Percentiles rank a stretch among this genome's conserved stretches.
These are phyloP conservation scores for Piscicola geometra DNA, from an alignment of 2,888 invertebrate species.

Conservation along the genomic window DNA sequence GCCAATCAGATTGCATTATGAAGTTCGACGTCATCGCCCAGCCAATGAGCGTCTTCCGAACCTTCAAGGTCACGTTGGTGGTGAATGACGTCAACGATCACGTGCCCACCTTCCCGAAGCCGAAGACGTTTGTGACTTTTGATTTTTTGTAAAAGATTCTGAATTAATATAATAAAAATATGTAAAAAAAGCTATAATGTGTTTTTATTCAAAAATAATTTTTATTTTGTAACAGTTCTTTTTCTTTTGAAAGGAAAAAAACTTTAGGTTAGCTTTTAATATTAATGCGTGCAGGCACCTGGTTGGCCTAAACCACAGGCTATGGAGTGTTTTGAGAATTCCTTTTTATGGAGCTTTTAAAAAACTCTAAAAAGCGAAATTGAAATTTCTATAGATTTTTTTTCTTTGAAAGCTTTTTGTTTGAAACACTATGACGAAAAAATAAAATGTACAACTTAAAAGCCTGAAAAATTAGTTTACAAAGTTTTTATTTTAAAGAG, in stretches of 20 bases:
- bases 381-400: too few relatives aligned
- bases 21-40: constrained; percentile 35
- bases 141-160: too few relatives aligned
- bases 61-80: constrained; percentile 28
- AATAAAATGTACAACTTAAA: neutral
- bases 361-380: neutral
- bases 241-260: neutral
- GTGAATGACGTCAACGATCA: constrained; percentile 36
- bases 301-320: too few relatives aligned
- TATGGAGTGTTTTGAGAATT: too few relatives aligned
- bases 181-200: neutral
- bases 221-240: neutral
- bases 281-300: too few relatives aligned
- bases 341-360: neutral
- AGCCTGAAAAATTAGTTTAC: neutral
- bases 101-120: constrained; percentile 24
- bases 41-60: constrained; percentile 21
- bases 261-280: too few relatives aligned
- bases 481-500: neutral
- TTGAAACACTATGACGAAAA: too few relatives aligned
- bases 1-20: constrained; percentile 28
- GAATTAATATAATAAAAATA: neutral
- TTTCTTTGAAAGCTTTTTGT: too few relatives aligned
- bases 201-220: neutral
- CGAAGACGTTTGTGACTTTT: neutral